Conservation (phyloP, 2,113 vertebrate genomes). For the Rhizomys pruinosus region DNA sequence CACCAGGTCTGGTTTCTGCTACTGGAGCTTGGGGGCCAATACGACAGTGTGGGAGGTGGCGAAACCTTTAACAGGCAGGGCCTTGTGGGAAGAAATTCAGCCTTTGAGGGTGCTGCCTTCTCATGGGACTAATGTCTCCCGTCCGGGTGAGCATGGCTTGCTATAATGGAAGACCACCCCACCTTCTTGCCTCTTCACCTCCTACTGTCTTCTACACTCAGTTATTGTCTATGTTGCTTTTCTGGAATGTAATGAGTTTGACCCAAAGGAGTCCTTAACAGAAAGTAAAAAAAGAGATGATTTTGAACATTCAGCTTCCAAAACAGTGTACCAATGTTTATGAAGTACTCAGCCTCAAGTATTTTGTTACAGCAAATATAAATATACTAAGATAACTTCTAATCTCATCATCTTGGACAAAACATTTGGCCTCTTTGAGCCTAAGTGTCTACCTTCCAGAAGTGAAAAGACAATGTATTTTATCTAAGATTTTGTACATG, state of each 20-base stretch:
- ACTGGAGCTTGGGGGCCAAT: background rate
- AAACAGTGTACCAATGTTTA: background rate
- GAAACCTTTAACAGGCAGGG: background rate
- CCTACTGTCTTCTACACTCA: background rate
- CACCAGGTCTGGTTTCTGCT: background rate
- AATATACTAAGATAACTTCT: background rate
- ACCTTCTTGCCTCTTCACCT: background rate
- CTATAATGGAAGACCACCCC: background rate
- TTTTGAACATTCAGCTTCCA: background rate
- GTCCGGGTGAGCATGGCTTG: background rate
- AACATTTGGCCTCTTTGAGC: conserved; percentile 15
- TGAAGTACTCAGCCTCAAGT: background rate
- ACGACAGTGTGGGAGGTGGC: background rate
- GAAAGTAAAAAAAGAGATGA: background rate
- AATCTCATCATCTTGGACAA: background rate
- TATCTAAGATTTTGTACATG: background rate
- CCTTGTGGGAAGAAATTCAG: background rate
- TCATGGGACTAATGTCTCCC: background rate
- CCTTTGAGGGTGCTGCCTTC: background rate
- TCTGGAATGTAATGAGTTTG: background rate
- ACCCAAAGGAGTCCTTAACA: background rate
- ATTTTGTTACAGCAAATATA: background rate
- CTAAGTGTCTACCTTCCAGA: conserved; percentile 1
- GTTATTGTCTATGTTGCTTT: background rate
- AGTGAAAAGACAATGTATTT: conserved; percentile 35